Evolutionary conservation across 35 echinoderm and acorn worm genomes (phyloP).

Genomic region (Strongylocentrotus purpuratus): DNA sequence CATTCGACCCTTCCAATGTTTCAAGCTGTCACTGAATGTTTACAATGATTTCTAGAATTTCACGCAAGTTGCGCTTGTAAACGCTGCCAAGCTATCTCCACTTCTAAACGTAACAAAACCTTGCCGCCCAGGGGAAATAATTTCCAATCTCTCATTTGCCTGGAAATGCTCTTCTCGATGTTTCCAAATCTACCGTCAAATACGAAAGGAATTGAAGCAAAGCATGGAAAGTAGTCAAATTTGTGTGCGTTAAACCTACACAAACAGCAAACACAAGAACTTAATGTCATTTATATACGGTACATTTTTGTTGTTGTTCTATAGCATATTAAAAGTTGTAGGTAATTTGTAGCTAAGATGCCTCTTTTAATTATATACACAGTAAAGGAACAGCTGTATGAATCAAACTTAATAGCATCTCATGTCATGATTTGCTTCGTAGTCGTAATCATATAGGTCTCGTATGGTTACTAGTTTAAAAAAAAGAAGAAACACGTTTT

Average conservation of each 20-base stretch:
- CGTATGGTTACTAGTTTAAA: too few relatives aligned
- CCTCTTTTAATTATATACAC: too few relatives aligned
- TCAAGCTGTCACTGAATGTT: neutral
- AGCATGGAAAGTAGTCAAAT: neutral
- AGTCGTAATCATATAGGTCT: too few relatives aligned
- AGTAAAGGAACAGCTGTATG: too few relatives aligned
- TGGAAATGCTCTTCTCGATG: neutral
- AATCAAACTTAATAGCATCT: too few relatives aligned
- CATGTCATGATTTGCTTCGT: too few relatives aligned
- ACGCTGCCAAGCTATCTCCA: neutral
- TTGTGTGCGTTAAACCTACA: neutral
- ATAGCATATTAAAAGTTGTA: too few relatives aligned
- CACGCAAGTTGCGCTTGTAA: neutral
- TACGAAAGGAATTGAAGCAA: neutral
- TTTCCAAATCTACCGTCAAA: neutral
- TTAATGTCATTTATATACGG: neutral
- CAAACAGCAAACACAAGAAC: neutral
- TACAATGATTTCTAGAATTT: conserved; percentile 13
- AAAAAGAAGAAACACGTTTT: too few relatives aligned
- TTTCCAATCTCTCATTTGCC: neutral
- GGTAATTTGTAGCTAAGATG: too few relatives aligned
- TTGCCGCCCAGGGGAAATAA: neutral
- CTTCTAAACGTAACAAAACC: neutral
- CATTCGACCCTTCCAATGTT: neutral
- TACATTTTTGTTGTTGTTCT: neutral